A percentile compares a stretch with the other conserved stretches of the same genome.
These are phyloP conservation scores for Ascaphus truei DNA, from an alignment of 2,113 vertebrate genomes.

Conservation along the genomic window DNA sequence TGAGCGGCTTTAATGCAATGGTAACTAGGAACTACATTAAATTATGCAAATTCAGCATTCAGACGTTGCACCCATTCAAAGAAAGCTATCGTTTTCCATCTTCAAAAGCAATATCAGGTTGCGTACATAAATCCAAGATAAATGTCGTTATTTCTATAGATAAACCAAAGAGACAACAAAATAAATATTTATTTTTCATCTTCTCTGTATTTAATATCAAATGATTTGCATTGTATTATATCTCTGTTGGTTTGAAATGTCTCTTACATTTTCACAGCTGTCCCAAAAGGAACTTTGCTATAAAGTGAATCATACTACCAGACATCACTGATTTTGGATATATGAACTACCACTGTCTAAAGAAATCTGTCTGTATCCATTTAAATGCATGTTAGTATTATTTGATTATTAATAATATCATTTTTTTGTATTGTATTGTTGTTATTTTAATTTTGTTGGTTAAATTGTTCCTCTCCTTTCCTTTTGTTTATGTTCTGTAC, in stretches of 20 bases:
- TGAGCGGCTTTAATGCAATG: not conserved
- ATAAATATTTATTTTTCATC: slow-evolving; percentile 12
- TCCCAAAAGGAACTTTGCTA: slow-evolving; percentile 13
- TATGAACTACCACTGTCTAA: not conserved
- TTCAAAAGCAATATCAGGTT: slow-evolving; percentile 19
- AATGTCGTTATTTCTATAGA: slow-evolving; percentile 25
- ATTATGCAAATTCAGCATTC: not conserved
- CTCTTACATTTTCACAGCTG: slow-evolving; percentile 18
- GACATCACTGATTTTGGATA: not conserved
- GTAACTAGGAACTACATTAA: not conserved
- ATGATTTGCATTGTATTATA: slow-evolving; percentile 34
- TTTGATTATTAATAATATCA: no score
- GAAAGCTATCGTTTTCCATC: slow-evolving; percentile 17
- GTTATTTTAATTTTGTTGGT: no score
- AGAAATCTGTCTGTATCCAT: not conserved
- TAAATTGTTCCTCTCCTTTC: no score
- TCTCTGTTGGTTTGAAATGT: slow-evolving; percentile 10
- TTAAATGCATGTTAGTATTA: no score
- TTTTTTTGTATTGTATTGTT: no score
- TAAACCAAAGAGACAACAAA: not conserved
- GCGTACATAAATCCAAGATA: slow-evolving; percentile 20
- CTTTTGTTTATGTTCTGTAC: no score
- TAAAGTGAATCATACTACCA: not conserved
- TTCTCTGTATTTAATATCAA: not conserved
- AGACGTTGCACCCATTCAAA: slow-evolving; percentile 12